Conservation (phyloP, 2,888 invertebrate genomes). For the Marronus borbonicus region DNA sequence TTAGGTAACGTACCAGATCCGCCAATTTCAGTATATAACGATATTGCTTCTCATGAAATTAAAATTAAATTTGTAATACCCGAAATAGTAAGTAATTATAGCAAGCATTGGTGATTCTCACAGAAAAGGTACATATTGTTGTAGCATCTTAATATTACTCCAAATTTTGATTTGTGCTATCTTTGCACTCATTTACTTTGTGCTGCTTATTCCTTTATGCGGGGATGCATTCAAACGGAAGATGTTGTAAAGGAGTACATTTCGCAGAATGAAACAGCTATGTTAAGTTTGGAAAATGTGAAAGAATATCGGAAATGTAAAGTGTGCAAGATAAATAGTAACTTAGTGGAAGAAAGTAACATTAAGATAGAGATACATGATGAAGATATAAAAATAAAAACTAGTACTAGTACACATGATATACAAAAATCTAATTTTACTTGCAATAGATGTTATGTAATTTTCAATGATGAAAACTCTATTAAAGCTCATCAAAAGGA, state of each 20-base stretch:
- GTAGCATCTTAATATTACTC: conserved; percentile 30
- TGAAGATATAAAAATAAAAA: neutral
- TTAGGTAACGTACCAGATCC: neutral
- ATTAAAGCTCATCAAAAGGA: neutral
- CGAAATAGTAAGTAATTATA: conserved; percentile 43
- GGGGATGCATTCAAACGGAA: conserved; percentile 32
- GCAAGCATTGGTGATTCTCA: neutral
- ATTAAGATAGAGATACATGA: conserved; percentile 25
- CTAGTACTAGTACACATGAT: neutral
- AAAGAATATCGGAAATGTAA: neutral
- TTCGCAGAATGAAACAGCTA: neutral
- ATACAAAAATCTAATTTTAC: neutral
- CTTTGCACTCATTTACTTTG: conserved; percentile 27
- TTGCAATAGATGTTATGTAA: conserved; percentile 14
- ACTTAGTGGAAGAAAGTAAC: neutral
- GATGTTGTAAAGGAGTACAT: conserved; percentile 24
- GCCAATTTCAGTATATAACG: neutral
- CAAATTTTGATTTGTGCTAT: conserved; percentile 31
- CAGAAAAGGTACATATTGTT: neutral
- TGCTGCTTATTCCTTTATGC: conserved; percentile 40
- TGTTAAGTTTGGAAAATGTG: conserved; percentile 9
- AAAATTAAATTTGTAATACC: conserved; percentile 35
- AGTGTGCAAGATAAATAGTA: neutral
- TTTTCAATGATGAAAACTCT: neutral
- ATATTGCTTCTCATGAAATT: neutral